Conservation (phyloP, 1,140 invertebrate species). For the Ips nitidus region DNA sequence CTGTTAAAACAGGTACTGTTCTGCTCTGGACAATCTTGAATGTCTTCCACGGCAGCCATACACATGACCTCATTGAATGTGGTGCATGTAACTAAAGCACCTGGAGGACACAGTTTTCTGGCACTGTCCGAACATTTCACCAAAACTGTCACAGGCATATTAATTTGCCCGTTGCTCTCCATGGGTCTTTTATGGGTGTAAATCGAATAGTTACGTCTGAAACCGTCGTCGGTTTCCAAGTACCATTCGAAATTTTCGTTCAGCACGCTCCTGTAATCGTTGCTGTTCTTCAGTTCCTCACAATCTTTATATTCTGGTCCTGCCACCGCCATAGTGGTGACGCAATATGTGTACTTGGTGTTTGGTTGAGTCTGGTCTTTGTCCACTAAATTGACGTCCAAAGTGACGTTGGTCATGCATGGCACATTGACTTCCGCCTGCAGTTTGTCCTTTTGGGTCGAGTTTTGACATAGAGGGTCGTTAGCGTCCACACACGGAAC, state of each 20-base stretch:
- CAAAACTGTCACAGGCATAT: constrained; percentile 30
- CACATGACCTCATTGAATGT: constrained; percentile 39
- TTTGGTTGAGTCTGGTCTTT: constrained; percentile 29
- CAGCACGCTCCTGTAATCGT: constrained; percentile 35
- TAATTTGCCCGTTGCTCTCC: constrained; percentile 36
- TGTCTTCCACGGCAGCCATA: constrained; percentile 8
- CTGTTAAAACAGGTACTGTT: constrained; percentile 30
- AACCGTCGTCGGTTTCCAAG: constrained; percentile 28
- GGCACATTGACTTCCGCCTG: constrained; percentile 37
- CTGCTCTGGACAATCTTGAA: constrained; percentile 25
- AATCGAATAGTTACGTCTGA: constrained; percentile 27
- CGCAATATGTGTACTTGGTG: constrained; percentile 41
- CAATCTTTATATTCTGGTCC: constrained; percentile 38
- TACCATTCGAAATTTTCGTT: constrained; percentile 31
- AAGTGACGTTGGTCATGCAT: constrained; percentile 41
- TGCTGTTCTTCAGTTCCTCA: constrained; percentile 10
- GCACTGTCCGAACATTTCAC: constrained; percentile 34
- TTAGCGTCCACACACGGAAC: constrained; percentile 38
- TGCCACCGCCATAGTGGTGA: constrained; percentile 43
- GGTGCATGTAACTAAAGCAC: constrained; percentile 29
- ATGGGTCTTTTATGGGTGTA: constrained; percentile 33
- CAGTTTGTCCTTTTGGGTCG: constrained; percentile 33
- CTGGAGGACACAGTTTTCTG: constrained; percentile 29
- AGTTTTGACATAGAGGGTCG: constrained; percentile 42
- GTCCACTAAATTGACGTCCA: constrained; percentile 37